Evolutionary conservation across 2,113 vertebrate species (phyloP).

Genomic region (Melanocharis versteri): DNA sequence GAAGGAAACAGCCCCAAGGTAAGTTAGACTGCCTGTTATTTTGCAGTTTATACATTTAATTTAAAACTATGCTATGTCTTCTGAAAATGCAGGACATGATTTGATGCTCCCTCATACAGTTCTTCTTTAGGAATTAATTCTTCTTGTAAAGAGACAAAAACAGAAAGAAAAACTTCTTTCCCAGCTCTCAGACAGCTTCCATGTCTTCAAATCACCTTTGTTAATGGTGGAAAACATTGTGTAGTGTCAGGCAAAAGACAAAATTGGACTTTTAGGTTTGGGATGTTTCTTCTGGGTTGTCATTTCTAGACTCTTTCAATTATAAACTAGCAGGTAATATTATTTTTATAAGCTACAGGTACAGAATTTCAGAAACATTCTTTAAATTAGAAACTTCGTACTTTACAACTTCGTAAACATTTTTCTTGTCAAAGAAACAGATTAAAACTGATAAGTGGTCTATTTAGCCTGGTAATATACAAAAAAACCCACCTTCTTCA

Average conservation of each 20-base stretch:
- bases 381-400: not conserved
- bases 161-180: not conserved
- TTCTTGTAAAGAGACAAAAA: not conserved
- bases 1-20: not conserved
- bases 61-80: not conserved
- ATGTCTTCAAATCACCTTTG: not conserved
- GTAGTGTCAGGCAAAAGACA: not conserved
- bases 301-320: not conserved
- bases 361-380: not conserved
- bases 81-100: not conserved
- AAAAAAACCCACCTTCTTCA: not conserved
- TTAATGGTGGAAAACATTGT: not conserved
- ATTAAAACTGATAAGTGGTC: not conserved
- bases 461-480: not conserved
- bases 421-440: not conserved
- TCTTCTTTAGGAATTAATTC: not conserved
- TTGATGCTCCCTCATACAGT: not conserved
- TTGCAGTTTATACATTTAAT: not conserved
- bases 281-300: not conserved
- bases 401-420: not conserved
- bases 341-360: not conserved
- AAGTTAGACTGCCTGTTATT: not conserved
- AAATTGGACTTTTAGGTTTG: not conserved
- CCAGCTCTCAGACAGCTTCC: not conserved
- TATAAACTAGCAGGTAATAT: not conserved